Percentiles rank a stretch among this genome's conserved stretches.
phyloP scores from a whole-genome alignment of 2,888 invertebrate species.

The Hypomecis atomaria region DNA sequence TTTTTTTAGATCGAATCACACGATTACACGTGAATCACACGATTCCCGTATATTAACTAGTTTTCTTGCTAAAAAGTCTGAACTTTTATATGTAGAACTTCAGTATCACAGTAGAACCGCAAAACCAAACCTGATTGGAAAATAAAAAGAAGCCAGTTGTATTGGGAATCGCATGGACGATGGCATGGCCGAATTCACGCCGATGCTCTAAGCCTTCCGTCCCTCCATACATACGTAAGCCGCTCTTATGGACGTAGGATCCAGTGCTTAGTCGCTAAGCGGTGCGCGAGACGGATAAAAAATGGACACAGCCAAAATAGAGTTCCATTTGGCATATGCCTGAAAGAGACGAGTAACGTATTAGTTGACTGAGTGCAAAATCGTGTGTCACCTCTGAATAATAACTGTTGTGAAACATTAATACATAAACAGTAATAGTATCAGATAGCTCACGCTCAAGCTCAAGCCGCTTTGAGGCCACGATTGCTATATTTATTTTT shows the following conservation, averaged over 20 bases:
- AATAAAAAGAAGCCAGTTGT: conserved; percentile 32
- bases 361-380: too few species aligned
- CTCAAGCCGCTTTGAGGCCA: too few species aligned
- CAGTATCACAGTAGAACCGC: not conserved
- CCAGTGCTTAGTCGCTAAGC: conserved; percentile 48
- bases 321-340: conserved; percentile 24
- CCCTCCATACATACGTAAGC: conserved; percentile 40
- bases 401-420: too few species aligned
- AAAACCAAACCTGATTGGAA: not conserved
- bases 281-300: conserved; percentile 40
- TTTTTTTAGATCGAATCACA: too few species aligned
- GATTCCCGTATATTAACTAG: too few species aligned
- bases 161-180: conserved; percentile 37
- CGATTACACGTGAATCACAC: too few species aligned
- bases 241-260: conserved; percentile 46
- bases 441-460: too few species aligned
- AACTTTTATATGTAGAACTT: too few species aligned
- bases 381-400: too few species aligned
- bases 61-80: too few species aligned
- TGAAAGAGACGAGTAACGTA: conserved; percentile 6
- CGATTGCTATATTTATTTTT: too few species aligned
- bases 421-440: too few species aligned
- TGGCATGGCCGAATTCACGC: conserved; percentile 56
- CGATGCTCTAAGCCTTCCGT: conserved; percentile 51
- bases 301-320: conserved; percentile 35